Evolutionary conservation across 1,140 invertebrate species (phyloP), one percentile per base, ranked within the genome.

Genomic region (Diprion similis): DNA sequence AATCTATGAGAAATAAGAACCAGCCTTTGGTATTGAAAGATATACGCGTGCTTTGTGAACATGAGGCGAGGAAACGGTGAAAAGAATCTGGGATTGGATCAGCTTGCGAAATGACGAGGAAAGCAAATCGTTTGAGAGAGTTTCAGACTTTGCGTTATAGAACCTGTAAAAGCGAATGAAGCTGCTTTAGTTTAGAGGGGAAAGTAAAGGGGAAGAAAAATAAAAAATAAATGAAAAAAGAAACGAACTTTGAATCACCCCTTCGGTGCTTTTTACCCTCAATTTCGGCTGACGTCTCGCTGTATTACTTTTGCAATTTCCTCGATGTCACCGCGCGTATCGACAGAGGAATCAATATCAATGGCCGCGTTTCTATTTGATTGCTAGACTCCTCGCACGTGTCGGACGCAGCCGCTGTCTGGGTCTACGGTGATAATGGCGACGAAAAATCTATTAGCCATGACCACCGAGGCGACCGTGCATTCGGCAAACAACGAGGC

Each of bases 171-270:
- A 15, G n/a, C 17, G 8, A 24, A 7, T 0, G 47, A 8, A 51
- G 7, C 15, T 18, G 64, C 24, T 15, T 72, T 37, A 1, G 17
- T 18, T 66, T 1, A 66, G 45, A 90, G 81, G 24, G 24, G 24
- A 37, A 37, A 37, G 24, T 37, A 37, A 37, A 37, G 24, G 24
- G 6, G 6, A 37, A 37, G 24, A 37, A 6, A 37, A 37, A 37
- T 37, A 37, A 37, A 37, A 37, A 37, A 37, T 37, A 13, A 15
- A 47, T 70, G 7, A 68, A 37, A 67, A 67, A 15, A 7, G 6
- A 37, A 37, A 37, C 24, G 24, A 37, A 37, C 24, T 37, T 37
- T 1, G 24, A 37, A 37, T 37, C 24, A 37, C 24, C 1, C 24
- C 6, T 37, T 6, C 24, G 24, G 24, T 37, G 24, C 24, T 37